Percentiles rank a stretch among this genome's conserved stretches.
Evolutionary conservation across 2,797 vertebrate genomes (phyloP).

Genomic region (Calcarius lapponicus): DNA sequence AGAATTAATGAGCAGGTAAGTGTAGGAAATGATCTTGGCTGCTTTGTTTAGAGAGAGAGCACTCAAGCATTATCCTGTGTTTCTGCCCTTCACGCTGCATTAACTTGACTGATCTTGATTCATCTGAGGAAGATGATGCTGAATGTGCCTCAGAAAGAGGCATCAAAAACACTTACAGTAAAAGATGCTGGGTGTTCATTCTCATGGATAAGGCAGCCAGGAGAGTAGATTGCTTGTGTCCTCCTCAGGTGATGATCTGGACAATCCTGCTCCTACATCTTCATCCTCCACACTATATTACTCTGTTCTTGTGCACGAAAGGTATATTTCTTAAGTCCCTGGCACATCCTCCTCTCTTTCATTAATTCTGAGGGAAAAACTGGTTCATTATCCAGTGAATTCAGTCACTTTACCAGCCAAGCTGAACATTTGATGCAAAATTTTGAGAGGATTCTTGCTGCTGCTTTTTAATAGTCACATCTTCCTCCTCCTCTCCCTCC

Average conservation of each 20-base stretch:
- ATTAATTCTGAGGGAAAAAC: not conserved
- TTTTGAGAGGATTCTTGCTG: not conserved
- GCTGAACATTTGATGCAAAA: not conserved
- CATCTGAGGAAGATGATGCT: not conserved
- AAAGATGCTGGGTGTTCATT: not conserved
- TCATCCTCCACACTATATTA: not conserved
- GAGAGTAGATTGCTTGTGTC: not conserved
- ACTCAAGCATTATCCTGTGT: not conserved
- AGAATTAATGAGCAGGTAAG: not conserved
- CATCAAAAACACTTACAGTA: not conserved
- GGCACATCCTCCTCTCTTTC: not conserved
- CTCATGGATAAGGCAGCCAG: not conserved
- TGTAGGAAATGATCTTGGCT: not conserved
- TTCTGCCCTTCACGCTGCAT: constrained; percentile 11
- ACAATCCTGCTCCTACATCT: not conserved
- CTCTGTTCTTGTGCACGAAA: not conserved
- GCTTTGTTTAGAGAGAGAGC: not conserved
- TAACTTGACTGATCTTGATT: not conserved
- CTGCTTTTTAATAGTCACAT: not conserved
- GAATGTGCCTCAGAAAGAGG: not conserved
- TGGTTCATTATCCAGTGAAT: not conserved
- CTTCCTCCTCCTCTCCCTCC: not conserved
- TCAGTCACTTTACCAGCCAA: not conserved
- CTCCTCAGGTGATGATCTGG: not conserved
- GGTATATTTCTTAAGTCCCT: not conserved